Conservation (phyloP, 1,140 invertebrate genomes). For the Drosophila arawakana region DNA sequence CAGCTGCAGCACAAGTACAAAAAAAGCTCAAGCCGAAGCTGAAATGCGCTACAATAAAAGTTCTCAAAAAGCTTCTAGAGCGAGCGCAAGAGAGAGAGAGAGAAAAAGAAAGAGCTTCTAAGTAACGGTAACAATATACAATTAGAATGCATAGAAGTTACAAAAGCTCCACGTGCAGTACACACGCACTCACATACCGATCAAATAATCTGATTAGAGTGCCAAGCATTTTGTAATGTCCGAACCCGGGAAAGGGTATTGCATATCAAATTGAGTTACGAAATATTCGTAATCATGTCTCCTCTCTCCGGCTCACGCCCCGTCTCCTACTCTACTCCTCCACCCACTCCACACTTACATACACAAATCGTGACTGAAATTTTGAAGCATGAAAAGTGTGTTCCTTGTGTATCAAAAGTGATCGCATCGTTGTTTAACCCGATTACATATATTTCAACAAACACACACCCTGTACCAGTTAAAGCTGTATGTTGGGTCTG, state of each 20-base stretch:
- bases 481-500: neutral
- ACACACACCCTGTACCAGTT: neutral
- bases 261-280: constrained; percentile 69
- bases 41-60: neutral
- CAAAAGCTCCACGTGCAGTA: neutral
- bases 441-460: constrained; percentile 44
- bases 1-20: constrained; percentile 2
- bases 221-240: constrained; percentile 24
- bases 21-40: neutral
- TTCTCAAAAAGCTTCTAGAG: constrained; percentile 10
- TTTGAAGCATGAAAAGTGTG: constrained; percentile 59
- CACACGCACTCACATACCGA: neutral
- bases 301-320: too few species aligned
- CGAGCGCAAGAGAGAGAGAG: neutral
- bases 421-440: constrained; percentile 41
- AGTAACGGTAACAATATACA: constrained; percentile 6
- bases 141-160: constrained; percentile 3
- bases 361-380: constrained; percentile 62
- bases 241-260: constrained; percentile 12
- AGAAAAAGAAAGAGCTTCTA: neutral
- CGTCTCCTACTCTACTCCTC: neutral
- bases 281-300: constrained; percentile 35
- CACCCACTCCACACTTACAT: neutral
- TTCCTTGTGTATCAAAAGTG: constrained; percentile 4
- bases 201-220: constrained; percentile 22